phyloP scores from a whole-genome alignment of 2,888 invertebrate genomes.

The Ophion costatus region DNA sequence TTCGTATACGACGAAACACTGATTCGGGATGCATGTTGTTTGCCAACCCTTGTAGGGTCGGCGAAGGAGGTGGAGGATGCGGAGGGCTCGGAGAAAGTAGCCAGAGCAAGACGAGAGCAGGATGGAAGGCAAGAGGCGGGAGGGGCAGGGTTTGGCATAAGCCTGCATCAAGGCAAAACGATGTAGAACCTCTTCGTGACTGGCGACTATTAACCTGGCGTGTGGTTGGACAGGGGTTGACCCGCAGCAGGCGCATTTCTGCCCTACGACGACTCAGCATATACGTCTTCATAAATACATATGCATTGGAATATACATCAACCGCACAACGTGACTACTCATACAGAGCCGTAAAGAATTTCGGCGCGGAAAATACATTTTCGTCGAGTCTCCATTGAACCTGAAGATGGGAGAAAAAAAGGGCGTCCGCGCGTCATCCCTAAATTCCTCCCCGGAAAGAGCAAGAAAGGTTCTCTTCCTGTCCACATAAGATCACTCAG shows the following conservation, averaged over 20 bases:
- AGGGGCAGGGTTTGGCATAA: constrained; percentile 1
- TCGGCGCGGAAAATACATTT: constrained; percentile 9
- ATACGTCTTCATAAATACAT: constrained; percentile 2
- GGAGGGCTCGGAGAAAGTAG: constrained; percentile 9
- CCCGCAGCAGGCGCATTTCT: constrained; percentile 54
- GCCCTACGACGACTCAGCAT: constrained; percentile 37
- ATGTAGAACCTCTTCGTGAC: constrained; percentile 70
- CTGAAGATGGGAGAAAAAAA: constrained; percentile 27
- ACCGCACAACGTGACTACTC: background rate
- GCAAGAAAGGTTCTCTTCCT: constrained; percentile 13
- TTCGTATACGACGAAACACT: constrained; percentile 70
- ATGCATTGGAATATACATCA: background rate
- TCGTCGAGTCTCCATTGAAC: no score
- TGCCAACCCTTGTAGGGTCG: constrained; percentile 69
- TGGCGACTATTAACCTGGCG: constrained; percentile 71
- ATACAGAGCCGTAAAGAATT: constrained; percentile 1
- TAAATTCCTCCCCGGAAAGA: background rate
- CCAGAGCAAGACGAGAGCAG: background rate
- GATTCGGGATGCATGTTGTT: constrained; percentile 76
- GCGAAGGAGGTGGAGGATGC: constrained; percentile 12
- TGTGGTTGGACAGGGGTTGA: constrained; percentile 52
- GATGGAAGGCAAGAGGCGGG: background rate
- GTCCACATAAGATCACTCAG: constrained; percentile 71
- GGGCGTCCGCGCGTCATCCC: background rate
- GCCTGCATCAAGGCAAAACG: constrained; percentile 39